A percentile compares a stretch with the other conserved stretches of the same genome.
phyloP scores from a whole-genome alignment of 2,797 vertebrate genomes.

The Melanotaenia boesemani region DNA sequence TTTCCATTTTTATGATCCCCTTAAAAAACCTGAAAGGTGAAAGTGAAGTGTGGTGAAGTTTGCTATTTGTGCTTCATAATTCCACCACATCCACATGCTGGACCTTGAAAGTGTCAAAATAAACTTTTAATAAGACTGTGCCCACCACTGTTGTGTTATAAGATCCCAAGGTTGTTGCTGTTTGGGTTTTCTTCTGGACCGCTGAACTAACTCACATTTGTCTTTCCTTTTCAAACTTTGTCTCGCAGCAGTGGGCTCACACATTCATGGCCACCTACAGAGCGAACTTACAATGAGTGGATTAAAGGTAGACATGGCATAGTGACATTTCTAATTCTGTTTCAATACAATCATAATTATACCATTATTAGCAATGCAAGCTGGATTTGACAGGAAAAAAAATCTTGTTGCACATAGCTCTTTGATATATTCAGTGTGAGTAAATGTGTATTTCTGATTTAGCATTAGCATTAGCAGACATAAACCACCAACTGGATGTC shows the following conservation, averaged over 20 bases:
- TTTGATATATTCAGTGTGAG: not conserved
- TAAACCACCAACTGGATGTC: not conserved
- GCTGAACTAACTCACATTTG: constrained; percentile 37
- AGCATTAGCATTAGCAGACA: not conserved
- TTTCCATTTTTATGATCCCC: no score
- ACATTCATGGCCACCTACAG: constrained; percentile 26
- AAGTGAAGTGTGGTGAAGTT: no score
- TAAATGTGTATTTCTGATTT: not conserved
- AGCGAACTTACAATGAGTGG: not conserved
- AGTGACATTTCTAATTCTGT: not conserved
- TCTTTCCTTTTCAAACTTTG: constrained; percentile 22
- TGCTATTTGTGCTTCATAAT: not conserved
- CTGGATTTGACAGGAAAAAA: not conserved
- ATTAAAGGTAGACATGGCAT: not conserved
- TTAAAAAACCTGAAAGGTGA: no score
- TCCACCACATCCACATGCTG: not conserved
- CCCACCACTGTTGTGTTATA: not conserved
- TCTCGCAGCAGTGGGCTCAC: constrained; percentile 18
- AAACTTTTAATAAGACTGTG: not conserved
- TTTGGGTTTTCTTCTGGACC: constrained; percentile 33
- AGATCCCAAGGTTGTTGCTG: constrained; percentile 24
- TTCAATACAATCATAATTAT: not conserved
- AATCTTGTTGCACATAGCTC: not conserved
- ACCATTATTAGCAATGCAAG: not conserved
- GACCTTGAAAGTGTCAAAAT: not conserved